Conservation (phyloP, 2,797 vertebrate genomes). For the Falco novaeseelandiae region DNA sequence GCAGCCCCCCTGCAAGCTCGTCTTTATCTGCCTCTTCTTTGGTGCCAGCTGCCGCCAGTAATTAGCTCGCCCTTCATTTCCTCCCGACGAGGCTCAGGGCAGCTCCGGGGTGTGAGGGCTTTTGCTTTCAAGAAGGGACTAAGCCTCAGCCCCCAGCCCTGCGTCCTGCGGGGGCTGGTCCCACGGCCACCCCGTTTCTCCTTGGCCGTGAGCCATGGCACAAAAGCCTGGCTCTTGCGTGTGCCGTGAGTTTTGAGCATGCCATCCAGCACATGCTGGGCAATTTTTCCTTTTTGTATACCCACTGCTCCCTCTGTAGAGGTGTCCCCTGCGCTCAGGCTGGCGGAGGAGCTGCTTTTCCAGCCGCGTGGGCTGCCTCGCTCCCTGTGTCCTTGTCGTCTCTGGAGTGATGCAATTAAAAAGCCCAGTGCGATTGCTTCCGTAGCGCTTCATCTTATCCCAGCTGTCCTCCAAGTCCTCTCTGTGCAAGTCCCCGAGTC, state of each 20-base stretch:
- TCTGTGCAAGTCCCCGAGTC: neutral
- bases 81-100: neutral
- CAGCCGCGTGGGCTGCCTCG: neutral
- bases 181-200: neutral
- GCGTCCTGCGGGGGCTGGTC: neutral
- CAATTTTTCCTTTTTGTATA: neutral
- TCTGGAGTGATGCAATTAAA: neutral
- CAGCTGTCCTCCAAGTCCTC: neutral
- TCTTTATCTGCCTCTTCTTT: constrained; percentile 25
- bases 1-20: neutral
- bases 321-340: neutral
- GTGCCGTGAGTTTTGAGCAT: neutral
- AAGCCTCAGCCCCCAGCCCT: neutral
- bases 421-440: neutral
- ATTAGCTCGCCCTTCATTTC: constrained; percentile 4
- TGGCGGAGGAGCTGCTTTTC: neutral
- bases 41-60: neutral
- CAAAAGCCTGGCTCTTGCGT: neutral
- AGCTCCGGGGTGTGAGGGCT: neutral
- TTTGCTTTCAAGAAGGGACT: neutral
- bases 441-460: neutral
- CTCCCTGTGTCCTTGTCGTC: fast-evolving
- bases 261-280: neutral
- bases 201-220: neutral
- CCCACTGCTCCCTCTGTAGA: neutral